Base-by-base conservation (phyloP, 2,797 vertebrate genomes). In the Taenioides sp. region DNA sequence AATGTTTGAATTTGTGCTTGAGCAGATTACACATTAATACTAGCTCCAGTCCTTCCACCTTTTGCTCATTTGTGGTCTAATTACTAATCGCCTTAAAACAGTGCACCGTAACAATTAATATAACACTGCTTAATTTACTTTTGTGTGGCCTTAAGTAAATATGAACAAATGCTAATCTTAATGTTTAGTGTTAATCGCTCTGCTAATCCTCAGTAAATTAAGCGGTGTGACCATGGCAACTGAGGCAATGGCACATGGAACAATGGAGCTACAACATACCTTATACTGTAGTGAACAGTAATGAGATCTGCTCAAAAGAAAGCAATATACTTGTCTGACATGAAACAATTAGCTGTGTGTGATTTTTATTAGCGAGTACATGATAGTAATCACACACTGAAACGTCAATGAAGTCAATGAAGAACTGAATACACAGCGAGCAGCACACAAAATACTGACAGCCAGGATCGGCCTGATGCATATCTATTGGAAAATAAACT, bases 221-320 rank as follows among this genome's bases (percentile, higher is more conserved):
- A 65, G 28, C 52, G 11, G 6, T 25, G 65, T 67, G 37, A 25
- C 75, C 73, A 70, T 72, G 71, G 79, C 73, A 81, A 81, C 58
- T 23, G 65, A 65, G 58, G 54, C 18, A 70, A 40, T 14, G 14
- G 20, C 27, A 47, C 20, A 54, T 16, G 31, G n/a, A 67, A 62
- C 40, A 43, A 52, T 25, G 7, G 27, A 65, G 61, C 61, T 31
- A 10, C 25, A 58, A 61, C 20, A 65, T 27, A 20, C 43, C 14
- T 4, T 23, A 27, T 65, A 31, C 17, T 66, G 27, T 66, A 3
- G 25, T 52, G 18, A 52, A 5, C 23, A 11, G 27, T 28, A 66
- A 69, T n/a, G 50, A 49, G 37, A 65, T 27, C 31, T 60, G 54
- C 18, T 47, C 25, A 47, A 47, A 47, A 49, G 62, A 25, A 62